Percentiles rank a stretch among this genome's conserved stretches.
Conservation (phyloP, 1,140 invertebrate species). For the Mercenaria mercenaria region DNA sequence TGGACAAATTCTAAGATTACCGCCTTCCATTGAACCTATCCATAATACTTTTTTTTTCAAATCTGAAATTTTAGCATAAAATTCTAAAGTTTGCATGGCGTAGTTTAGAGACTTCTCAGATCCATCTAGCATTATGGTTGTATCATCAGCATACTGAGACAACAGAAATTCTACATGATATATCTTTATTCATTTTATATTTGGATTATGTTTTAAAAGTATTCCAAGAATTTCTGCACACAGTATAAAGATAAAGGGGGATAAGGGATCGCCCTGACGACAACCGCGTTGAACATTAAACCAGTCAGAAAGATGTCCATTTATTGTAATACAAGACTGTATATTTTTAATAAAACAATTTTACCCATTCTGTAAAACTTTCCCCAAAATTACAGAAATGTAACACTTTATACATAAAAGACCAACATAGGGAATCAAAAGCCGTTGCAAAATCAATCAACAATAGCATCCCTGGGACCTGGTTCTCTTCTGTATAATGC, state of each 20-base stretch:
- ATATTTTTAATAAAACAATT: conserved; percentile 44
- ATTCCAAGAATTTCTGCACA: conserved; percentile 49
- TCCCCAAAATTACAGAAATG: conserved; percentile 55
- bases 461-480: too few relatives aligned
- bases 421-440: too few relatives aligned
- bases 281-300: conserved; percentile 53
- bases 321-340: conserved; percentile 45
- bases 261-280: conserved; percentile 51
- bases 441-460: too few relatives aligned
- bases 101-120: conserved; percentile 20
- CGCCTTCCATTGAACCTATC: too few relatives aligned
- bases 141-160: too few relatives aligned
- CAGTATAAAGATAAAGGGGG: conserved; percentile 42
- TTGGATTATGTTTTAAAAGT: conserved; percentile 35
- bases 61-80: too few relatives aligned
- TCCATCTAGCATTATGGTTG: too few relatives aligned
- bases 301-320: too few relatives aligned
- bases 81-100: neutral
- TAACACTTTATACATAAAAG: too few relatives aligned
- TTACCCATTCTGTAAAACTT: too few relatives aligned
- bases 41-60: conserved; percentile 19
- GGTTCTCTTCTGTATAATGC: too few relatives aligned
- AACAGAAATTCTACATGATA: conserved; percentile 25
- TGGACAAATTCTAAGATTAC: too few relatives aligned
- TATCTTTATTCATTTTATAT: conserved; percentile 51